Conservation (phyloP, 1,140 invertebrate genomes). For the Heliconius eleuchia region DNA sequence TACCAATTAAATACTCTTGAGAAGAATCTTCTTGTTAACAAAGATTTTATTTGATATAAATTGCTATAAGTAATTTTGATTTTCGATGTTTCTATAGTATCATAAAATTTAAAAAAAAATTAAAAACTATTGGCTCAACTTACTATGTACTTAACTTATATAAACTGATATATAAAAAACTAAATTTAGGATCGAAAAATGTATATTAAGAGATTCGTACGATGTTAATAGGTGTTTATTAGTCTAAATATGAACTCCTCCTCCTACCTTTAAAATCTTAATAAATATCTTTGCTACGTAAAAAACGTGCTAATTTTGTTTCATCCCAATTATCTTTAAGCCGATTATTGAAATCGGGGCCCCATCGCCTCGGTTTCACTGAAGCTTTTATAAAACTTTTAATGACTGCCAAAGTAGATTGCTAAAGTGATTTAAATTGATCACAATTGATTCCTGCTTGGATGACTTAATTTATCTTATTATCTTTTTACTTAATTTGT, state of each 20-base stretch:
- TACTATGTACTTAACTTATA: too few relatives aligned
- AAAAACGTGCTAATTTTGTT: not conserved
- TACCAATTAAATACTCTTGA: too few relatives aligned
- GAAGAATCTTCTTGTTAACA: too few relatives aligned
- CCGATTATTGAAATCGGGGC: not conserved
- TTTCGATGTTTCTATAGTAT: too few relatives aligned
- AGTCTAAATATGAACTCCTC: too few relatives aligned
- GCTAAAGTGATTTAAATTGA: not conserved
- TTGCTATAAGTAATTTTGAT: too few relatives aligned
- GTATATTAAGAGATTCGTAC: not conserved
- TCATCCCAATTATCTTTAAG: not conserved
- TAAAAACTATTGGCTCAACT: too few relatives aligned
- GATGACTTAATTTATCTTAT: not conserved
- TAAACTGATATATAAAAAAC: not conserved
- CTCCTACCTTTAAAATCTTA: not conserved
- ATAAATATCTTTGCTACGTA: not conserved
- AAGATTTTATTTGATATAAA: too few relatives aligned
- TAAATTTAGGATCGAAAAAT: not conserved
- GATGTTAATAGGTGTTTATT: not conserved
- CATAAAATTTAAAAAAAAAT: too few relatives aligned
- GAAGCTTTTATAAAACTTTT: not conserved
- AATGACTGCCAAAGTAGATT: not conserved
- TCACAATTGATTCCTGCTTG: slow-evolving; percentile 2
- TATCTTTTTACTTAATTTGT: not conserved
- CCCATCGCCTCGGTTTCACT: not conserved